phyloP scores from a whole-genome alignment of 2,113 vertebrate genomes.

The Tychaedon coryphoeus region DNA sequence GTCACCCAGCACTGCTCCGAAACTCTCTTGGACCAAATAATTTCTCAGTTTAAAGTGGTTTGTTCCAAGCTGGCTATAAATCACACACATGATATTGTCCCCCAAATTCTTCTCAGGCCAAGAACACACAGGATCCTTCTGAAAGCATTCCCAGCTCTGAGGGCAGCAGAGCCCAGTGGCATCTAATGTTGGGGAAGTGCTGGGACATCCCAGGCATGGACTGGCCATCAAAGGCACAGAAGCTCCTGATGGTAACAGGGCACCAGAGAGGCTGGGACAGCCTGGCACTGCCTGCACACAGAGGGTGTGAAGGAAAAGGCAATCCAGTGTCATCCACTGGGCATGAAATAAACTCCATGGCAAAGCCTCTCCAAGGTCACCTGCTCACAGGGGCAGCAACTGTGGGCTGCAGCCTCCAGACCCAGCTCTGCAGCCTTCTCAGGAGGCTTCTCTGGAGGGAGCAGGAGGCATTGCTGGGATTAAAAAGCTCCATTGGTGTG shows the following conservation, averaged over 20 bases:
- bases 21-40: background rate
- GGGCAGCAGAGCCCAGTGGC: background rate
- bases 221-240: background rate
- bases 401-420: background rate
- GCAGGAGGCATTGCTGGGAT: background rate
- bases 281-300: fast-evolving
- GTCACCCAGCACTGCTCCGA: fast-evolving
- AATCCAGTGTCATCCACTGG: background rate
- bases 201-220: background rate
- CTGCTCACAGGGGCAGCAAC: background rate
- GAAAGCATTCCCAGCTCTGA: background rate
- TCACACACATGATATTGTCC: fast-evolving
- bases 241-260: background rate
- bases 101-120: background rate
- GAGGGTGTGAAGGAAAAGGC: background rate
- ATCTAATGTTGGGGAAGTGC: background rate
- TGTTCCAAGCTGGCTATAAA: background rate
- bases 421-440: background rate
- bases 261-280: background rate
- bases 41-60: background rate
- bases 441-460: background rate
- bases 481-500: background rate
- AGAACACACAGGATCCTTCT: background rate
- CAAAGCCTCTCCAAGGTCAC: background rate
- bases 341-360: background rate